Percentiles rank a stretch among this genome's conserved stretches.
phyloP scores from a whole-genome alignment of 2,113 vertebrate species.

The Caranx ignobilis region DNA sequence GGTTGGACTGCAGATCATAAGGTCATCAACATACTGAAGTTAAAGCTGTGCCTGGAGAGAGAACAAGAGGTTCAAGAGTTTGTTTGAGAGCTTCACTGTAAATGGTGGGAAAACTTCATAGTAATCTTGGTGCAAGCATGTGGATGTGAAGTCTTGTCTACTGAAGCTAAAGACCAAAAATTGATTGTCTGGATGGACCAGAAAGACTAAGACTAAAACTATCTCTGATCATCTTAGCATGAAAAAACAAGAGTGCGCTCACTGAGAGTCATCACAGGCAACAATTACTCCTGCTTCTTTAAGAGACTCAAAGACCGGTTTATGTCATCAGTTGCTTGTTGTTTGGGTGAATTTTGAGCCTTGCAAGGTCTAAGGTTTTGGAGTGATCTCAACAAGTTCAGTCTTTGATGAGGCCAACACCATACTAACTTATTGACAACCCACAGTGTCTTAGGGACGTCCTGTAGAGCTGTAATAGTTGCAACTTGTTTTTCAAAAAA shows the following conservation, averaged over 20 bases:
- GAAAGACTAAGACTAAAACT: not conserved
- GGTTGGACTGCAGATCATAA: too few species aligned
- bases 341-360: not conserved
- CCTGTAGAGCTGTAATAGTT: not conserved
- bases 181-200: not conserved
- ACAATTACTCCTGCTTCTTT: conserved; percentile 7
- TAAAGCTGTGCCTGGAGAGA: too few species aligned
- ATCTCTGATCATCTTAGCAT: conserved; percentile 1
- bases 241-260: not conserved
- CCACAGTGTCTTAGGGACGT: not conserved
- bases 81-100: too few species aligned
- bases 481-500: not conserved
- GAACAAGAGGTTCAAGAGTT: too few species aligned
- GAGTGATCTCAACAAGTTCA: not conserved
- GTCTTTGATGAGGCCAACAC: conserved; percentile 3
- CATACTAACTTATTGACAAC: not conserved
- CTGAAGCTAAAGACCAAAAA: not conserved
- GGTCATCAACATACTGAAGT: too few species aligned
- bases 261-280: conserved; percentile 1
- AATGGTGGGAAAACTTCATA: too few species aligned
- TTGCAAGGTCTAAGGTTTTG: conserved; percentile 18
- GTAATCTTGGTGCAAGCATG: too few species aligned
- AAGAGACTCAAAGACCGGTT: conserved; percentile 4
- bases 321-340: conserved; percentile 20
- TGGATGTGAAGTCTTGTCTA: too few species aligned